These are phyloP conservation scores for Magallana nippona DNA, from an alignment of 2,888 invertebrate genomes.

Conservation along the genomic window DNA sequence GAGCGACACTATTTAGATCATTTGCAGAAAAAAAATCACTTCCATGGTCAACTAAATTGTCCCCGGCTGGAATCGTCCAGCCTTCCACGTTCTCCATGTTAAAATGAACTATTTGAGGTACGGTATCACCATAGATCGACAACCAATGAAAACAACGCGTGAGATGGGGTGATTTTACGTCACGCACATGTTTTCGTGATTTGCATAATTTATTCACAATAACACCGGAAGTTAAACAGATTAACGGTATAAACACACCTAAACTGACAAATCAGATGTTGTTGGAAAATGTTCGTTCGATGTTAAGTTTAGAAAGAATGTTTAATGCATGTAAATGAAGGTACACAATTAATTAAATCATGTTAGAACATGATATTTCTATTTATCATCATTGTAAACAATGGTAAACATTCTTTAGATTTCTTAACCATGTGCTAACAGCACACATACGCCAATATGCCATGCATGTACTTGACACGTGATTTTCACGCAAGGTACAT, in stretches of 20 bases:
- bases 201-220: constrained; percentile 46
- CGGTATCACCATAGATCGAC: constrained; percentile 68
- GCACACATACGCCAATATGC: too few species aligned
- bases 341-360: too few species aligned
- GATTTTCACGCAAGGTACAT: too few species aligned
- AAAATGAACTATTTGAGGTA: constrained; percentile 34
- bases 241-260: constrained; percentile 13
- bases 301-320: not conserved
- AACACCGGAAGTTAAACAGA: constrained; percentile 43
- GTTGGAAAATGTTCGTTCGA: constrained; percentile 3
- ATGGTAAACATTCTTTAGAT: too few species aligned
- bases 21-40: constrained; percentile 66
- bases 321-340: too few species aligned
- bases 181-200: constrained; percentile 47
- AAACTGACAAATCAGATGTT: constrained; percentile 18
- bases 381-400: too few species aligned
- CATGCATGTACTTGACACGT: too few species aligned
- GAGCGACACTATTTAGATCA: constrained; percentile 64
- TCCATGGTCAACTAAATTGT: constrained; percentile 67
- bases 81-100: constrained; percentile 64
- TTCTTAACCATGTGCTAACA: too few species aligned
- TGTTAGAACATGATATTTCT: too few species aligned
- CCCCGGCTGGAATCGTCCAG: constrained; percentile 65
- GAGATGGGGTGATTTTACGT: constrained; percentile 73
- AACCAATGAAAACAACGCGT: constrained; percentile 65